Evolutionary conservation across 2,113 vertebrate genomes (phyloP), one percentile per base, ranked within the genome.

Genomic region (Azemiops feae): DNA sequence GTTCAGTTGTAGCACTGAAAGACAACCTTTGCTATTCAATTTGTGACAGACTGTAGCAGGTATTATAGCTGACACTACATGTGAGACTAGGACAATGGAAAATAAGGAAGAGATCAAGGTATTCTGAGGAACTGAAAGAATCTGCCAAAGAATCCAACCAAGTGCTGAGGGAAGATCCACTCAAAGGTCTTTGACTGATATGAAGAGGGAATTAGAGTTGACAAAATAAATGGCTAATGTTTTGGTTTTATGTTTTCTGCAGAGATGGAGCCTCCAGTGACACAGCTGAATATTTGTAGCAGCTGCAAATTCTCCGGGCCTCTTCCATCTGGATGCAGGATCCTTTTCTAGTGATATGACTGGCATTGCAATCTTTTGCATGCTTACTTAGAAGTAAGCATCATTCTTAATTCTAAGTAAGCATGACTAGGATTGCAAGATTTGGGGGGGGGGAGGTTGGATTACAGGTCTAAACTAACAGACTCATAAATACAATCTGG

Each of bases 261-360:
- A 98, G 98, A 93, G 96, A 97, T 90, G 96, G 95, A 95, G 96
- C 94, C 89, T 96, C 98, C 96, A 98, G 97, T 94, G 97, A 97
- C 92, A 97, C 97, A 96, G 90, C 97, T 94, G 97, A 98, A 94
- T 97, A 97, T 95, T 98, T 97, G 97, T 98, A 98, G 97, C 97
- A 97, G 87, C 5, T 91, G 94, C 97, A 95, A 94, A 94, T 95
- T 95, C 96, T 96, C 97, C 96, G 95, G 96, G 96, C 97, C 94
- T 96, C 92, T 27, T 94, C 93, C 55, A 74, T 95, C 96, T 96
- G 95, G 94, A 16, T 96, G 96, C 94, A 96, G 95, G 88, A 96
- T 94, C 95, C 95, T 92, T 69, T 94, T 95, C 96, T 94, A 92
- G 95, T 94, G 12, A 74, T 96, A 93, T 88, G 97, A 94, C 95